These are phyloP conservation scores for Alloplasta piceator DNA, from an alignment of 2,888 invertebrate genomes.

Conservation along the genomic window DNA sequence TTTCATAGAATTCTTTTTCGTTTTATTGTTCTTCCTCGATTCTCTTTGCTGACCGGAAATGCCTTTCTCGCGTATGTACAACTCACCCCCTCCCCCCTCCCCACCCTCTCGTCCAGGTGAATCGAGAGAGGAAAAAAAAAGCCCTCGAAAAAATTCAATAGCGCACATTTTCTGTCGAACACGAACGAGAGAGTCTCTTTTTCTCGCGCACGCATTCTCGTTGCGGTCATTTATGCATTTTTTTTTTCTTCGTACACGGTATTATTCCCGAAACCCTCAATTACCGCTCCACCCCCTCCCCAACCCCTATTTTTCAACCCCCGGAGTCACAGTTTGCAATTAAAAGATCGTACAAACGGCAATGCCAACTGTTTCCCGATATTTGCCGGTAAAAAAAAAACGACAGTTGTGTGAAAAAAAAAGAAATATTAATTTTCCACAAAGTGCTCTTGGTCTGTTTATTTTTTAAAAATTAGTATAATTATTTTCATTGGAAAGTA, in stretches of 20 bases:
- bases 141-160: too few relatives aligned
- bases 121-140: too few relatives aligned
- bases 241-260: not conserved
- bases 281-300: not conserved
- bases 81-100: too few relatives aligned
- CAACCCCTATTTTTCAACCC: slow-evolving; percentile 23
- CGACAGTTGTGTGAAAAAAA: not conserved
- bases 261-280: slow-evolving; percentile 13
- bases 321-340: slow-evolving; percentile 2
- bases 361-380: slow-evolving; percentile 36
- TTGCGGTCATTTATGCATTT: not conserved
- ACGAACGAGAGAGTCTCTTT: not conserved
- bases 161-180: not conserved
- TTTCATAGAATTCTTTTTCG: not conserved
- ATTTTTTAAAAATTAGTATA: too few relatives aligned
- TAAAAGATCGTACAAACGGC: slow-evolving; percentile 35
- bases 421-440: too few relatives aligned
- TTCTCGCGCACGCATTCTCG: not conserved
- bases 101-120: too few relatives aligned
- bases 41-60: too few relatives aligned
- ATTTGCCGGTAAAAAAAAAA: not conserved
- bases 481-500: too few relatives aligned
- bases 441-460: too few relatives aligned
- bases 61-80: too few relatives aligned
- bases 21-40: not conserved